Evolutionary conservation across 1,140 invertebrate genomes (phyloP).

Genomic region (Psilanteris sp.): DNA sequence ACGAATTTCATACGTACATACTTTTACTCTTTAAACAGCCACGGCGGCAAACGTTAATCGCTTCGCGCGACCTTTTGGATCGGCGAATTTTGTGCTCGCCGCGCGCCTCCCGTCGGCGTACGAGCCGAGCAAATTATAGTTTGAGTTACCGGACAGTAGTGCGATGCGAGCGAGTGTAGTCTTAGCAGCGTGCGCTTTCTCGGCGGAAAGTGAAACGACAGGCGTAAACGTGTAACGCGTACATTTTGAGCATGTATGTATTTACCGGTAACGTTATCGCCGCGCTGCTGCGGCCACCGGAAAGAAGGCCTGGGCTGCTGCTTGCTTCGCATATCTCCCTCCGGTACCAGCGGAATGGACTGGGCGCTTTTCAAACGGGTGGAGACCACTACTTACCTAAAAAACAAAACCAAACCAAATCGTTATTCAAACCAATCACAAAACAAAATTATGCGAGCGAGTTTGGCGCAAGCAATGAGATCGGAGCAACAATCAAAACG

Average conservation of each 20-base stretch:
- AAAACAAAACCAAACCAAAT: constrained; percentile 63
- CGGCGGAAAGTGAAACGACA: constrained; percentile 21
- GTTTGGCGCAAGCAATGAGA: too few relatives aligned
- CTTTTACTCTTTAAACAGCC: constrained; percentile 3
- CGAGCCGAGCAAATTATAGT: too few relatives aligned
- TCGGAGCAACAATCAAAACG: too few relatives aligned
- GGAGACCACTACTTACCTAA: constrained; percentile 80
- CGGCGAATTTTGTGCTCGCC: too few relatives aligned
- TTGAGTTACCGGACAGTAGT: too few relatives aligned
- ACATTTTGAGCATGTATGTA: constrained; percentile 66
- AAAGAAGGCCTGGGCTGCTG: constrained; percentile 80
- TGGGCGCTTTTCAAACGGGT: constrained; percentile 75
- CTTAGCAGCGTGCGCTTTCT: constrained; percentile 21
- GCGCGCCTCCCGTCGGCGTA: too few relatives aligned
- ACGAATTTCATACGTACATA: constrained; percentile 4
- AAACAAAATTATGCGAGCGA: too few relatives aligned
- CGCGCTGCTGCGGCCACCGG: constrained; percentile 80
- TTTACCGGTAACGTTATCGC: constrained; percentile 80
- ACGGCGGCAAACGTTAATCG: too few relatives aligned
- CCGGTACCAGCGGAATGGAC: constrained; percentile 71
- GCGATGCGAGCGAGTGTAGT: constrained; percentile 1
- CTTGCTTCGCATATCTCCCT: constrained; percentile 80
- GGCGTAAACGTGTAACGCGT: constrained; percentile 52
- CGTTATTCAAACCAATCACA: constrained; percentile 2
- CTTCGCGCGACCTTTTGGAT: too few relatives aligned